These are phyloP conservation scores for Galeopsomyia nigrocyanea DNA, from an alignment of 2,888 invertebrate species.

Conservation along the genomic window DNA sequence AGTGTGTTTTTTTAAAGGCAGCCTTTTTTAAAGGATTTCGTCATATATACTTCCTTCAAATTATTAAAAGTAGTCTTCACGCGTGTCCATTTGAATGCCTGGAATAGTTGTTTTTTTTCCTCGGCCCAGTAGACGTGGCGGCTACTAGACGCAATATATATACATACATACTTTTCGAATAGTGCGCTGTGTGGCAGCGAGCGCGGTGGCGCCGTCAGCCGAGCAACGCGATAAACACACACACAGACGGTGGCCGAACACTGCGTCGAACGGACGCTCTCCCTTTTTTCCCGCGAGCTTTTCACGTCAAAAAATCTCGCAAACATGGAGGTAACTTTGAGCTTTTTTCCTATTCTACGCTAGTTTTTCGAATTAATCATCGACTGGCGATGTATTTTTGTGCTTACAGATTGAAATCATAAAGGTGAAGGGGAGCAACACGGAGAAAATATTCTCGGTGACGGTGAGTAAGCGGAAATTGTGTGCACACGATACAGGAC, in stretches of 20 bases:
- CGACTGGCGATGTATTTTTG: constrained; percentile 18
- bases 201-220: constrained; percentile 38
- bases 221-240: constrained; percentile 33
- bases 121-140: too few species aligned
- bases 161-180: constrained; percentile 15
- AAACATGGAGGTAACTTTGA: constrained; percentile 55
- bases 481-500: neutral
- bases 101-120: too few species aligned
- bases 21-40: too few species aligned
- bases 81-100: too few species aligned
- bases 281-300: constrained; percentile 1
- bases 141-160: too few species aligned
- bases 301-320: constrained; percentile 13
- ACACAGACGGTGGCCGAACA: constrained; percentile 31
- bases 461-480: constrained; percentile 61
- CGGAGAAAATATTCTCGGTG: constrained; percentile 62
- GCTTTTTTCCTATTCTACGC: neutral
- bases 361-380: neutral
- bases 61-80: too few species aligned
- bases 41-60: too few species aligned
- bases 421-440: constrained; percentile 62
- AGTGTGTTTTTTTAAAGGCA: too few species aligned
- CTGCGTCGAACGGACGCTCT: constrained; percentile 19
- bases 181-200: constrained; percentile 4
- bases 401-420: constrained; percentile 67